Base-by-base conservation (phyloP, 2,888 invertebrate genomes). In the Meliscaeva auricollis region DNA sequence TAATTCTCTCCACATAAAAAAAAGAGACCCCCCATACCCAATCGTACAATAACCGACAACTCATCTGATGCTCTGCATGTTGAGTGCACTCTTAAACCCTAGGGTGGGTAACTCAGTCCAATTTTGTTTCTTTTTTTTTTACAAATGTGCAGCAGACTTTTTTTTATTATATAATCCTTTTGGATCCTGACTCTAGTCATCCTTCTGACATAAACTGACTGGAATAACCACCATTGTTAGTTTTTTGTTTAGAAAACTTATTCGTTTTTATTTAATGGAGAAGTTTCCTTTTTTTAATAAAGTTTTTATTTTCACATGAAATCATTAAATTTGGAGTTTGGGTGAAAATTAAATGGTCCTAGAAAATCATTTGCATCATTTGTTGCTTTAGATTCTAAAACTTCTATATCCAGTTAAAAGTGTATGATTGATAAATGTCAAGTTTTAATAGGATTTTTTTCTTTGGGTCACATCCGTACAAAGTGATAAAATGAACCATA, bases 1-100 rank as follows among this genome's bases (percentile, higher is more conserved):
- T 66, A 75, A 78, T 79, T 79, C 68, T 69, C 41, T 68, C 46
- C 30, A 1, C 41, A 44, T 41, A 46, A 48, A 46, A 26, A 44
- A 44, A 62, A 64, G 50, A 62, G 11, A 46, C 11, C 26, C 26
- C 26, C 26, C 2, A 26, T 26, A 26, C 8, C n/a, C 22, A 64
- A 64, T 11, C 20, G 35, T 13, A 52, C 7, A 13, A n/a, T 0
- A 35, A 66, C 48, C 48, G 15, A 64, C 48, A 35, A 20, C 48
- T 32, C 30, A 2, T 50, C 11, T 44, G 38, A 9, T 48, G 15
- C 7, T 62, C 30, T 44, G 30, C 11, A 35, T 35, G 50, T 38
- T 22, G n/a, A 66, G 50, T 66, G 20, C 50, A 35, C 32, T 56
- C 17, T 56, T 32, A 15, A 35, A 35, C 56, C 48, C 32, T n/a